These are phyloP conservation scores for Cephus sareptanus DNA, from an alignment of 2,888 invertebrate species.

Conservation along the genomic window DNA sequence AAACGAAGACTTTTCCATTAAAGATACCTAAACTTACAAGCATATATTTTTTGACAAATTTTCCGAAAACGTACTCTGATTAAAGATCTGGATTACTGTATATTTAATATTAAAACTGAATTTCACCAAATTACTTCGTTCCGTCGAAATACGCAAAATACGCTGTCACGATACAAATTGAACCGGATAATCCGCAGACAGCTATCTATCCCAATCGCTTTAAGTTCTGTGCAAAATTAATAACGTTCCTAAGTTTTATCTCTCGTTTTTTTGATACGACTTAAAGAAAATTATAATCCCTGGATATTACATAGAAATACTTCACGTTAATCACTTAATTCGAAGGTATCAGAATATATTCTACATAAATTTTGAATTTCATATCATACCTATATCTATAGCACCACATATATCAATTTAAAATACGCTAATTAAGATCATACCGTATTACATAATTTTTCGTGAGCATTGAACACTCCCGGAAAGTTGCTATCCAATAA, in stretches of 20 bases:
- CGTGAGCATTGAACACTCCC: not conserved
- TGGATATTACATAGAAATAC: not conserved
- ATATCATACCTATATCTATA: not conserved
- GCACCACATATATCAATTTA: not conserved
- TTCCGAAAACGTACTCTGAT: not conserved
- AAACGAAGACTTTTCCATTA: not conserved
- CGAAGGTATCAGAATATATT: not conserved
- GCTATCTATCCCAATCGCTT: not conserved
- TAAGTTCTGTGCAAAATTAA: not conserved
- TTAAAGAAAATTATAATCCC: not conserved
- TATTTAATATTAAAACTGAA: not conserved
- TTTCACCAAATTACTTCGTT: not conserved
- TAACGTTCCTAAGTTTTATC: not conserved
- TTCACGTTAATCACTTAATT: not conserved
- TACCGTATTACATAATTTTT: not conserved
- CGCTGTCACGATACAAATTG: not conserved
- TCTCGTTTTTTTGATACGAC: not conserved
- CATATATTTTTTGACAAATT: not conserved
- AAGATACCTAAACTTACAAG: not conserved
- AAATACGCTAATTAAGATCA: not conserved
- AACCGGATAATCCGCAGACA: not conserved
- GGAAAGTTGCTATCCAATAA: not conserved
- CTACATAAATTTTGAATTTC: not conserved
- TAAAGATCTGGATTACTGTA: not conserved
- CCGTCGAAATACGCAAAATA: not conserved